Evolutionary conservation across 2,113 vertebrate genomes (phyloP), one percentile per base, ranked within the genome.

Genomic region (Gambusia affinis): DNA sequence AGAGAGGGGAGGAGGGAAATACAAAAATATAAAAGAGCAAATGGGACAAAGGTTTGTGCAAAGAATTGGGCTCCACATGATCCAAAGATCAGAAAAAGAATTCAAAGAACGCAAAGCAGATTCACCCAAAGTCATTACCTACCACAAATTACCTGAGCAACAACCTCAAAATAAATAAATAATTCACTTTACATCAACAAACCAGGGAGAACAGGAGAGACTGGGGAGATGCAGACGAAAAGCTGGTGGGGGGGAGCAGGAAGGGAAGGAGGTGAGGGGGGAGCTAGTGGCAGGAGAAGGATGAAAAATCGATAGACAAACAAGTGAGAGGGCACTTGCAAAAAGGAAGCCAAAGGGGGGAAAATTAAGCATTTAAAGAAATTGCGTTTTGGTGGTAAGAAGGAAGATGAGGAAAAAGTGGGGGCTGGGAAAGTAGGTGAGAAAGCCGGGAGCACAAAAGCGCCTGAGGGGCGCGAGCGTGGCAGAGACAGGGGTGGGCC

Each of bases 111-210:
- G 91, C 92, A 94, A 93, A 92, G 94, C 95, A 95, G 95, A 96
- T 96, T 97, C 96, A 94, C 72, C 82, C 93, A 96, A 96, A 97
- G 96, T 96, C 96, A 96, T 97, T 97, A 97, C 95, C 95, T 94
- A 92, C 93, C 94, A 95, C 95, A 96, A 97, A 97, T 97, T 95
- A 97, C 96, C 94, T 95, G 95, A 94, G 95, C 95, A 95, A 97
- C 95, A 94, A 97, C 95, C 96, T 88, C 84, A 81, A 92, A 92
- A 92, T 79, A 93, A 92, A 93, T 91, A 89, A 92, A 92, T 91
- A 91, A 91, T 91, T 91, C 87, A 88, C 85, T 78, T 85, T 83
- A 84, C 79, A 91, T 92, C 83, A 89, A 89, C 83, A 88, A 86
- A 75, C 87, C 81, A 17, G 82, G 78, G 44, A 72, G 83, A 85